Evolutionary conservation across 1,140 invertebrate genomes (phyloP), one percentile per base, ranked within the genome.

Genomic region (Acromyrmex charruanus): DNA sequence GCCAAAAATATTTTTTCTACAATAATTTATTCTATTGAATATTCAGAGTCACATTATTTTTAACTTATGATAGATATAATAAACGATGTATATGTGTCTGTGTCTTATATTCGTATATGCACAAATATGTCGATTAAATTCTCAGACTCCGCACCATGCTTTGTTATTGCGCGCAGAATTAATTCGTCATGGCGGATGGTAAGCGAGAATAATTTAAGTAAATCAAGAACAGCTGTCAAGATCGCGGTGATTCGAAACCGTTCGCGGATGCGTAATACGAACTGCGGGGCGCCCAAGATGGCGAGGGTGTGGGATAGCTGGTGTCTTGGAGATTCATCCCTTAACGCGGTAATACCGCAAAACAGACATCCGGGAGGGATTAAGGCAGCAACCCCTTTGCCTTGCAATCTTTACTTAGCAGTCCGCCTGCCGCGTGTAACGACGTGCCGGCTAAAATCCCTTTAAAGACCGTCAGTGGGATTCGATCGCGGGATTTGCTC

Each of bases 261-360:
- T 77, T 85, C 82, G 80, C 85, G 88, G 69, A 87, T 89, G 66
- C 87, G 49, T 81, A 89, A 77, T 55, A 66, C 66, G 71, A 68
- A 28, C 28, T 58, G 25, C 35, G 63, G 72, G 63, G 65, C 63
- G 44, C 44, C 9, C 21, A 58, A 39, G 58, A 44, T 44, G 49
- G 53, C 51, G 72, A 79, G 59, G 59, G 82, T 77, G 82, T 28
- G 74, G 74, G 61, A 72, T 58, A 63, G 72, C 74, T 69, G 53
- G 84, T 79, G 84, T 89, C 88, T 90, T 90, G 80, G 80, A 81
- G 86, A 92, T 93, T 94, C 89, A 92, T 92, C 91, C 92, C 86
- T 92, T 90, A 91, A 93, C 84, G 88, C 89, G 72, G 90, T 94
- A 93, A 94, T 94, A 92, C 93, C 93, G 87, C 92, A 93, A 93